Base-by-base conservation (phyloP, 2,113 vertebrate species). In the Arizona elegans region DNA sequence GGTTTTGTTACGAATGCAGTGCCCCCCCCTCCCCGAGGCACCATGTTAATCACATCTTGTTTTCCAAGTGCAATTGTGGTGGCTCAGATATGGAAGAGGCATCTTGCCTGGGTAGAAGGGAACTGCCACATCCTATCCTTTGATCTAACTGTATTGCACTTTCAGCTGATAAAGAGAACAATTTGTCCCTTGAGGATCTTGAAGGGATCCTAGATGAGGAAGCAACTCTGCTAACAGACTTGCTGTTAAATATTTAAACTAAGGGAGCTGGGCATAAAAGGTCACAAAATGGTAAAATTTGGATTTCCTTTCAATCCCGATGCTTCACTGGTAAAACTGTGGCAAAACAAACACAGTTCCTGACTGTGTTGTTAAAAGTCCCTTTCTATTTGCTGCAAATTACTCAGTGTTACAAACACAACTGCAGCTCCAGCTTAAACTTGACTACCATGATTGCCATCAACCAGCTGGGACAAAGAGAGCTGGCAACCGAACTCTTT, bases 301-400 rank as follows among this genome's bases (percentile, higher is more conserved):
- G 12, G 4, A 8, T 88, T 94, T 90, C n/a, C n/a, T 92, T 65
- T 33, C 89, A 38, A 24, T 23, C 47, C 19, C 88, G 93, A 11
- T 0, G 0, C 59, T 58, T 4, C 56, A 87, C 4, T 11, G 43
- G 58, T 91, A 59, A 12, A 88, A 88, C 33, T 94, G 53, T 53
- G 94, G 95, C 90, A 94, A 94, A 93, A 95, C 23, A 91, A 95
- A 96, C 92, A 93, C 94, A 95, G 95, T 93, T 95, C 96, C 94
- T 95, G 95, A 95, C 94, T 94, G 92, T 92, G 95, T 93, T 92
- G 92, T 94, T 2, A 10, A 90, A 90, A 38, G 93, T 56, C 11
- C 85, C 0, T 0, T n/a, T 56, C 8, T 12, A 54, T 86, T 54
- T 0, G 29, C 89, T 94, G 88, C 87, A 91, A 96, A 92, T 95